Evolutionary conservation across 2,797 vertebrate species (phyloP).

Genomic region (Xenops minutus): DNA sequence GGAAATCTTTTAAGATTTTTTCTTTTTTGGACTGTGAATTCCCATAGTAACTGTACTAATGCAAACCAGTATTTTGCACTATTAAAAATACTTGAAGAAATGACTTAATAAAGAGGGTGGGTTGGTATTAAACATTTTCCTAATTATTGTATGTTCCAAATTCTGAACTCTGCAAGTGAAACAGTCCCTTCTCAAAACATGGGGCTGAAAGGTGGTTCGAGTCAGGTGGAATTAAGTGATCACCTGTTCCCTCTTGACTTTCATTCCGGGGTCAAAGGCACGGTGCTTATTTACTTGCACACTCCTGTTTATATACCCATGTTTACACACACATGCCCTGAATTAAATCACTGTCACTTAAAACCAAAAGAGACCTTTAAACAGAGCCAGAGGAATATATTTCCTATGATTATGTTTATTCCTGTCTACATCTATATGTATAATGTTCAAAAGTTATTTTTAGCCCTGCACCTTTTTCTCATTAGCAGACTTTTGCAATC

Average conservation of each 20-base stretch:
- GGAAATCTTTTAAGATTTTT: slow-evolving; percentile 63
- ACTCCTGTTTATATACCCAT: not conserved
- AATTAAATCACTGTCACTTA: not conserved
- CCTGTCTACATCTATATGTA: not conserved
- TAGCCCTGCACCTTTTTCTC: not conserved
- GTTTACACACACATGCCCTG: not conserved
- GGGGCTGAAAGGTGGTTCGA: not conserved
- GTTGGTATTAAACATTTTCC: slow-evolving; percentile 39
- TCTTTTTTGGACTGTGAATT: slow-evolving; percentile 26
- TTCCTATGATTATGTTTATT: not conserved
- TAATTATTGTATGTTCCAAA: slow-evolving; percentile 26
- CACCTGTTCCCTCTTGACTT: not conserved
- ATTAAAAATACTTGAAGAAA: slow-evolving; percentile 56
- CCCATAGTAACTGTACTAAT: slow-evolving; percentile 45
- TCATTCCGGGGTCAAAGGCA: not conserved
- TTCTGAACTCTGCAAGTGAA: not conserved
- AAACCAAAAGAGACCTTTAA: not conserved
- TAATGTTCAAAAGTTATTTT: not conserved
- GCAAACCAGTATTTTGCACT: slow-evolving; percentile 55
- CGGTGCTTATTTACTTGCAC: not conserved
- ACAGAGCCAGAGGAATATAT: not conserved
- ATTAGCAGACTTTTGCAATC: not conserved
- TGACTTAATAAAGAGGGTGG: slow-evolving; percentile 56
- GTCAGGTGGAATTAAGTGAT: not conserved
- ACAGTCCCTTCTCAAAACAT: not conserved